Percentiles rank a stretch among this genome's conserved stretches.
phyloP scores from a whole-genome alignment of 2,888 invertebrate species.

The Neoaliturus tenellus region DNA sequence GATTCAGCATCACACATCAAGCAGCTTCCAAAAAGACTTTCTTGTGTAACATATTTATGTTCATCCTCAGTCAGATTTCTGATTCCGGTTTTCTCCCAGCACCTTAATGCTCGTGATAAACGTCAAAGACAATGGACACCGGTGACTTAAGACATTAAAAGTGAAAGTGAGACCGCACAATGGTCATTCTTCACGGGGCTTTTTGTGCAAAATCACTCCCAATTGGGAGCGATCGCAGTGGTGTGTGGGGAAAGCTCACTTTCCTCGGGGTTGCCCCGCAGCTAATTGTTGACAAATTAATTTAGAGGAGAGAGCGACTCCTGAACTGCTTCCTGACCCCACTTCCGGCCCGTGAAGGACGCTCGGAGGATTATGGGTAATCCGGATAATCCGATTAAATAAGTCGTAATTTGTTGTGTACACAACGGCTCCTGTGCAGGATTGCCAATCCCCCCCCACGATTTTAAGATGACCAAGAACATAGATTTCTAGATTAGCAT shows the following conservation, averaged over 20 bases:
- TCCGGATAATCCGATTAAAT: background rate
- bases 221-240: background rate
- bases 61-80: too few species aligned
- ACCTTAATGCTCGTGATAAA: background rate
- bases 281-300: slow-evolving; percentile 13
- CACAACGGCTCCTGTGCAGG: too few species aligned
- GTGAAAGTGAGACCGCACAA: slow-evolving; percentile 4
- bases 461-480: too few species aligned
- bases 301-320: background rate
- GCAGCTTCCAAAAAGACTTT: too few species aligned
- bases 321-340: background rate
- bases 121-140: background rate
- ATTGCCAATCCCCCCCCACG: too few species aligned
- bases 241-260: background rate
- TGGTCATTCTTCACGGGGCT: background rate
- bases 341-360: background rate
- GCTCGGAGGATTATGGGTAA: background rate
- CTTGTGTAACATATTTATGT: too few species aligned
- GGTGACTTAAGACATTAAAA: background rate
- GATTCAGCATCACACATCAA: too few species aligned
- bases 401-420: too few species aligned
- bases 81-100: background rate
- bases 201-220: background rate
- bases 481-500: too few species aligned
- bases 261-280: background rate